Base-by-base conservation (phyloP, 1,140 invertebrate species). In the Melanaphis sacchari region DNA sequence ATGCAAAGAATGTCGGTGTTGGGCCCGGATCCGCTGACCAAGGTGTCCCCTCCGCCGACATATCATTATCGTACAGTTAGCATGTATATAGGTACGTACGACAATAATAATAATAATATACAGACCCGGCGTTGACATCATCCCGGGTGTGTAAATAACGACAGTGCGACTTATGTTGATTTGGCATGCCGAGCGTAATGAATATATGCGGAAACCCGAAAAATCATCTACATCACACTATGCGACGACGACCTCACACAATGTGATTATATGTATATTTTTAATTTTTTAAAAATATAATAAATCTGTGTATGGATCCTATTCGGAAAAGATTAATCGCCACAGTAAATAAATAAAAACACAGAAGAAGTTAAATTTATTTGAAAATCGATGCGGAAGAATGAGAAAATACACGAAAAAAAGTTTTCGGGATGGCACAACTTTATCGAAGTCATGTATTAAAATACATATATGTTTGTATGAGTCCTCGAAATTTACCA, bases 101-200 rank as follows among this genome's bases (percentile, higher is more conserved):
- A 66, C 31, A n/a, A n/a, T 66, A n/a, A 66, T 66, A 66, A 66
- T 66, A 66, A 66, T 66, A 66, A 66, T 66, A 66, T 66, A 66
- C 59, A 31, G 31, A n/a, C 59, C 31, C 59, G 59, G 59, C 59
- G 59, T 66, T 66, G 59, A 66, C 59, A 66, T 66, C 59, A n/a
- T 66, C 59, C 11, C 59, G 15, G 31, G 59, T n/a, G 59, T 66
- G 59, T 66, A 18, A 49, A n/a, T 18, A 66, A n/a, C 59, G 59
- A n/a, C 31, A n/a, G 59, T n/a, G 59, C 31, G 59, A 66, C 59
- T 66, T n/a, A n/a, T 0, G 59, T 66, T 15, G 59, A n/a, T n/a
- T 15, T n/a, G 11, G 59, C 59, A 66, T n/a, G 7, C 59, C 59
- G 15, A 66, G 59, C 31, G 31, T n/a, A 66, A 66, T n/a, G 59